These are phyloP conservation scores for Alcedo atthis DNA, from an alignment of 2,797 vertebrate genomes.

Conservation along the genomic window DNA sequence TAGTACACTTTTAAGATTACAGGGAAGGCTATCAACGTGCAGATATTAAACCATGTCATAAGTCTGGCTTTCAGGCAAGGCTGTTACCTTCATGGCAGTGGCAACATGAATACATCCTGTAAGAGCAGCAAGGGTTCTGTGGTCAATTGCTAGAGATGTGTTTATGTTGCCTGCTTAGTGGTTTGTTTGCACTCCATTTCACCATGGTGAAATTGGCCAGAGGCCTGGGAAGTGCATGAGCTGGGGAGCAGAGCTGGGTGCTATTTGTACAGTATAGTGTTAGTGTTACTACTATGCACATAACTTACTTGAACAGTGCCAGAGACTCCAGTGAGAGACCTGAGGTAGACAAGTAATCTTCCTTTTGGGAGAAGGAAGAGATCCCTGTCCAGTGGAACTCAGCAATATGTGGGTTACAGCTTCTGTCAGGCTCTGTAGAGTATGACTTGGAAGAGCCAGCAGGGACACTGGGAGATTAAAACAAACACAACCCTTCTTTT, in stretches of 20 bases:
- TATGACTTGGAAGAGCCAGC: background rate
- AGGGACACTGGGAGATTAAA: background rate
- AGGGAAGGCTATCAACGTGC: accelerated
- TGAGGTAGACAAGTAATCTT: background rate
- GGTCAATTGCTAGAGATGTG: background rate
- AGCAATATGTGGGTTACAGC: background rate
- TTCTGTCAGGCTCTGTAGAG: background rate
- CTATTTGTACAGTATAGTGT: background rate
- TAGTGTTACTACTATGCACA: background rate
- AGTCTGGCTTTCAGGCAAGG: background rate
- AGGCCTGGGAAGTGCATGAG: background rate
- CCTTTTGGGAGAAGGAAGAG: background rate
- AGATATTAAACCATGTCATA: background rate
- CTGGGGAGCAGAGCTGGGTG: background rate
- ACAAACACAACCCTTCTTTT: background rate
- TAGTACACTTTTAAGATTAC: background rate
- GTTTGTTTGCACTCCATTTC: background rate
- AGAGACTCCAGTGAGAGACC: background rate
- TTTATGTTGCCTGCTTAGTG: background rate
- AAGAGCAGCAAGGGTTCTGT: background rate
- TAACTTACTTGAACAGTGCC: background rate
- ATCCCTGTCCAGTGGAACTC: background rate
- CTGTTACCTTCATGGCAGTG: accelerated
- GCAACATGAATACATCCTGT: accelerated
- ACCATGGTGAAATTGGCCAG: background rate